Evolutionary conservation across 2,888 invertebrate genomes (phyloP), one percentile per base, ranked within the genome.

Genomic region (Dicranocentrus wangi): DNA sequence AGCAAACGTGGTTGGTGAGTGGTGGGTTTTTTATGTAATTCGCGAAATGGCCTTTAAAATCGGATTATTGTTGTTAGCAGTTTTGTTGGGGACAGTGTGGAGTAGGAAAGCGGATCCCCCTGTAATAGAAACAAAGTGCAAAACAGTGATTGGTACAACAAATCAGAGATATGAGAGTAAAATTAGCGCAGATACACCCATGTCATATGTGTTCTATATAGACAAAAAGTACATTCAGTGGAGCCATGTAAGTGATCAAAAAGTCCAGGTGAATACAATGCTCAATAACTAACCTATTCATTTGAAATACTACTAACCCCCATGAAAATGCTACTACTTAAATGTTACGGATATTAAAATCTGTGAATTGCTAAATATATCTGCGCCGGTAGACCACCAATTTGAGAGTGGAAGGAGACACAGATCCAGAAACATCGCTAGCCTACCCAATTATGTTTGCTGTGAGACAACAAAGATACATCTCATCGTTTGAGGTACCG

Each of bases 361-460:
- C 8, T 5, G n/a, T 43, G 47, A 23, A n/a, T 19, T 1, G 21
- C 25, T 2, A 68, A 25, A 13, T 69, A 69, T 17, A 32, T 69
- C 28, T 55, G 27, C 10, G 15, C 8, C n/a, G 3, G 25, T 77
- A 85, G 84, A 83, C 81, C 13, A 81, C 82, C 3, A 81, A 84
- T 28, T 63, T 86, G 28, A 47, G 86, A 61, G 51, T 85, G 3
- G 82, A 86, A 63, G 81, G 79, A 1, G 60, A 51, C 15, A 76
- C 75, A 0, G 75, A 70, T 10, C 7, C 2, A 0, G 13, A 53
- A 2, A 32, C 82, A 0, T 39, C 76, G 2, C 28, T 81, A 15
- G 27, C 60, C 1, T 72, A 69, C 42, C 83, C 83, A 17, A 32
- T 81, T 1, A 27, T 83, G 25, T 81, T 83, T 75, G 60, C 71